These are phyloP conservation scores for Drosophila tropicalis DNA, from an alignment of 1,140 invertebrate genomes.

Conservation along the genomic window DNA sequence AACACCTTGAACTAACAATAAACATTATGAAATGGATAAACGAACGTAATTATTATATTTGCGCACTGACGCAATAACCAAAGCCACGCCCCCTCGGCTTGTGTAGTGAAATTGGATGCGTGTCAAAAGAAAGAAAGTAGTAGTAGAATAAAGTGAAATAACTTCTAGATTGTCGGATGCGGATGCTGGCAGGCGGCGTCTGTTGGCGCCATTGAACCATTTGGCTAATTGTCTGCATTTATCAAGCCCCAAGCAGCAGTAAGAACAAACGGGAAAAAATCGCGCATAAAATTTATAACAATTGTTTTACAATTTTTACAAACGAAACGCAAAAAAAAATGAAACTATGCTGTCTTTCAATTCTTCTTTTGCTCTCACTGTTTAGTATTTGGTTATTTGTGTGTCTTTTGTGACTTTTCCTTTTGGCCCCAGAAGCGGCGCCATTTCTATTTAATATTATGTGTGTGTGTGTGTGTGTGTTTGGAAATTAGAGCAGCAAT, in stretches of 20 bases:
- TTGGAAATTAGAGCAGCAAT: slow-evolving; percentile 50
- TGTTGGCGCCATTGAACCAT: slow-evolving; percentile 71
- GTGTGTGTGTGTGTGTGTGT: slow-evolving; percentile 1
- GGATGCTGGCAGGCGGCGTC: slow-evolving; percentile 35
- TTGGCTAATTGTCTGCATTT: slow-evolving; percentile 80
- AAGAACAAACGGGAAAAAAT: slow-evolving; percentile 31
- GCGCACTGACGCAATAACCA: neutral
- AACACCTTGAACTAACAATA: neutral
- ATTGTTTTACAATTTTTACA: slow-evolving; percentile 73
- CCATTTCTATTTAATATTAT: slow-evolving; percentile 58
- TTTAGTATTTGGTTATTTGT: slow-evolving; percentile 33
- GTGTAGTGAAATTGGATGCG: slow-evolving; percentile 38
- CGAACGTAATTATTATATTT: neutral
- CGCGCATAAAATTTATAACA: slow-evolving; percentile 73
- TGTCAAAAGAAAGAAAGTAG: slow-evolving; percentile 38
- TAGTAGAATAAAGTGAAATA: slow-evolving; percentile 23
- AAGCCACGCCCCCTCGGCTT: neutral
- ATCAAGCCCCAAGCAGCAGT: slow-evolving; percentile 61
- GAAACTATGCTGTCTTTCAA: slow-evolving; percentile 11
- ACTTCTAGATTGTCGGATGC: slow-evolving; percentile 26
- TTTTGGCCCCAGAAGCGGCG: slow-evolving; percentile 55
- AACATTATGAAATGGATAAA: neutral
- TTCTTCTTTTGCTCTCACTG: neutral
- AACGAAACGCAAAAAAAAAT: slow-evolving; percentile 26
- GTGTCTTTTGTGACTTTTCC: slow-evolving; percentile 37